Percentiles rank a stretch among this genome's conserved stretches.
phyloP scores from a whole-genome alignment of 2,113 vertebrate genomes.

The Podiceps cristatus region DNA sequence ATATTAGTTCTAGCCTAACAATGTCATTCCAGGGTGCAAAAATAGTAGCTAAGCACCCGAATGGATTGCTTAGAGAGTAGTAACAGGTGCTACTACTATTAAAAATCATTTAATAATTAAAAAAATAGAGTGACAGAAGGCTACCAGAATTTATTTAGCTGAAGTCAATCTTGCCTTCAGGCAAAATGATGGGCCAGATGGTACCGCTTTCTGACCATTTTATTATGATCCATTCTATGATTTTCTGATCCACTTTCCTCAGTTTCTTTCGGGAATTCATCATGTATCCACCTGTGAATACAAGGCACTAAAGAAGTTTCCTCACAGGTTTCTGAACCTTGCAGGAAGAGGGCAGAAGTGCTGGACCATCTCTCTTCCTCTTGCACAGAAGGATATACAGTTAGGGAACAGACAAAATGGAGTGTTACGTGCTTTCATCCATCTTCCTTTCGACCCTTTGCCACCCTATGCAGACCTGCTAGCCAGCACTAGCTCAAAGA shows the following conservation, averaged over 20 bases:
- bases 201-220: neutral
- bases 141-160: neutral
- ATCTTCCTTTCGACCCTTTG: neutral
- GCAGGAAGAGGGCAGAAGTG: neutral
- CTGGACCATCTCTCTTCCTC: neutral
- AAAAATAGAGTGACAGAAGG: neutral
- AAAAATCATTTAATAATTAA: neutral
- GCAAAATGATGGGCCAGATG: neutral
- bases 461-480: neutral
- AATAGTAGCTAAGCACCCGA: neutral
- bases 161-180: neutral
- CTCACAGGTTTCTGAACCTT: neutral
- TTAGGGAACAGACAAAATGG: neutral
- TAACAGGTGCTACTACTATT: neutral
- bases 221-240: neutral
- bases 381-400: neutral
- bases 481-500: neutral
- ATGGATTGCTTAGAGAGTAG: neutral
- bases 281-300: neutral
- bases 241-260: neutral
- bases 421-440: neutral
- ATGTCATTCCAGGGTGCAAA: neutral
- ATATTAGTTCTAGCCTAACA: neutral
- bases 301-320: neutral
- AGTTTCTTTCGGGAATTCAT: neutral